These are phyloP conservation scores for Trochalopteron elliotii DNA, from an alignment of 2,113 vertebrate species.

Conservation along the genomic window DNA sequence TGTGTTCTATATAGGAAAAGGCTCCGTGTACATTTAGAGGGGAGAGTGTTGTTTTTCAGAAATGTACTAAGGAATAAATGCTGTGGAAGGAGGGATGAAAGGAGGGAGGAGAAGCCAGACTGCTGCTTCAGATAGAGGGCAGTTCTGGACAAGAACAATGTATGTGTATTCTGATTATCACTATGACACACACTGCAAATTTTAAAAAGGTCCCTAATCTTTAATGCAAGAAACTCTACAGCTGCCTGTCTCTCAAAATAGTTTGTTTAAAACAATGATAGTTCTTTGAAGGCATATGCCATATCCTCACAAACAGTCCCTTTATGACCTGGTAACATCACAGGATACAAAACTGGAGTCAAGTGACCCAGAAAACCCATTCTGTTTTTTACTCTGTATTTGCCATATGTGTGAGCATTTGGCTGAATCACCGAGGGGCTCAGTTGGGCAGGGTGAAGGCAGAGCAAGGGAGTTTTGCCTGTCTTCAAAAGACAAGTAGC, in stretches of 20 bases:
- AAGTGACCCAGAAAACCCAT: slow-evolving; percentile 10
- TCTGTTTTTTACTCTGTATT: neutral
- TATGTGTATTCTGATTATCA: neutral
- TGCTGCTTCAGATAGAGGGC: neutral
- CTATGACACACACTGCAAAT: neutral
- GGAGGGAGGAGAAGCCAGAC: neutral
- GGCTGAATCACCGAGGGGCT: neutral
- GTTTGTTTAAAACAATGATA: neutral
- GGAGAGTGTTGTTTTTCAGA: neutral
- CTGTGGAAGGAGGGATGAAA: neutral
- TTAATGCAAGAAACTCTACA: neutral
- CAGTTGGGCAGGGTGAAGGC: neutral
- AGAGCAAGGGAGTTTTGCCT: neutral
- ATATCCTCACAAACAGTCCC: neutral
- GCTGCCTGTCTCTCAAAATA: neutral
- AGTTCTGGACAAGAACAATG: neutral
- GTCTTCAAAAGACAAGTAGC: neutral
- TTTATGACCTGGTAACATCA: neutral
- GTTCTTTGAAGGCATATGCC: neutral
- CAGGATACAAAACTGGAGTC: neutral
- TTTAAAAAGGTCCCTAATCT: neutral
- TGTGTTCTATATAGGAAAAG: neutral
- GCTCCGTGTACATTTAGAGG: neutral
- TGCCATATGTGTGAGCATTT: neutral
- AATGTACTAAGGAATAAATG: neutral